Conservation (phyloP, 2,113 vertebrate species). For the Ceyx margarethae region DNA sequence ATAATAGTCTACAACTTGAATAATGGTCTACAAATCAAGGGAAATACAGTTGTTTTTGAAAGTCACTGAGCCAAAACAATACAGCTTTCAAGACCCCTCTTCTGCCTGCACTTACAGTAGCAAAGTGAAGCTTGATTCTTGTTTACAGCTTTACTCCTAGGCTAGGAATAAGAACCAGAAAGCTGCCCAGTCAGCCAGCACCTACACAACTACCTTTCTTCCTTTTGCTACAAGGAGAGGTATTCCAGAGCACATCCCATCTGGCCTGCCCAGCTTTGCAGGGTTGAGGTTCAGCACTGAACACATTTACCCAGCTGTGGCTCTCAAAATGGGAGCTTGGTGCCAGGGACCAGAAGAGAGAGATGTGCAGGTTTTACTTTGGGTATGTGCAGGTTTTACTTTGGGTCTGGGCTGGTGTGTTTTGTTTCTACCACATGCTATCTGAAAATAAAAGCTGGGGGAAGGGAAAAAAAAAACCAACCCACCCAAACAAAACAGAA, state of each 20-base stretch:
- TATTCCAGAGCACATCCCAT: neutral
- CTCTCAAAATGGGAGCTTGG: neutral
- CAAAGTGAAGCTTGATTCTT: neutral
- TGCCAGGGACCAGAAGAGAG: rapidly evolving
- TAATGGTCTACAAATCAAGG: neutral
- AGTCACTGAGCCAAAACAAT: neutral
- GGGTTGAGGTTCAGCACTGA: neutral
- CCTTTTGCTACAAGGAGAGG: neutral
- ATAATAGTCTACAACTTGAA: neutral
- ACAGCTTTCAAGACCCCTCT: neutral
- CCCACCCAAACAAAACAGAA: neutral
- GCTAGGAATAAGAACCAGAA: neutral
- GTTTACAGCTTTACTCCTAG: neutral
- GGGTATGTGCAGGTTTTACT: neutral
- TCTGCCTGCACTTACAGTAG: neutral
- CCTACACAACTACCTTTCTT: neutral
- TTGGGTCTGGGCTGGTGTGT: neutral
- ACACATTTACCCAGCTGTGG: rapidly evolving
- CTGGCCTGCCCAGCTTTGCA: neutral
- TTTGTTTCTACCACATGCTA: neutral
- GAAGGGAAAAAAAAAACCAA: neutral
- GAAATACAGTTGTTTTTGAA: neutral
- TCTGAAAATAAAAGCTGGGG: neutral
- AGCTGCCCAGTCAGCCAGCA: neutral
- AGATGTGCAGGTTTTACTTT: neutral